These are phyloP conservation scores for Ernsta delagoae DNA, from an alignment of 2,888 invertebrate species.

Conservation along the genomic window DNA sequence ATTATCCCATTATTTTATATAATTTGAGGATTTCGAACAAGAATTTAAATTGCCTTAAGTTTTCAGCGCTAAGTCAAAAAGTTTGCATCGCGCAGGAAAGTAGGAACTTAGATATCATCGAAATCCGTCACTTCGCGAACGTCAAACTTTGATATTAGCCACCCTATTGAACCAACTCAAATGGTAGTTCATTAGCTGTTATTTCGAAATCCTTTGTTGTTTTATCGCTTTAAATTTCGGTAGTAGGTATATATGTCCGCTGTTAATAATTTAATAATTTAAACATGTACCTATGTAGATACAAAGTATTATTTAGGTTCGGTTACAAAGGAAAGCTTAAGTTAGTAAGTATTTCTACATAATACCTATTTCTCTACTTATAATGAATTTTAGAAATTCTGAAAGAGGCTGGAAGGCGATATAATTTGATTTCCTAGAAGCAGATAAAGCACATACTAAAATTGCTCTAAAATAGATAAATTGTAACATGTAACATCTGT, in stretches of 20 bases:
- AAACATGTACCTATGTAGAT: neutral
- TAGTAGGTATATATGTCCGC: conserved; percentile 7
- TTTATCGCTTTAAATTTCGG: conserved; percentile 24
- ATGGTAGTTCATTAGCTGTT: conserved; percentile 61
- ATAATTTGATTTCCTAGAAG: too few relatives aligned
- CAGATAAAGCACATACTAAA: too few relatives aligned
- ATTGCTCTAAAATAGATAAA: too few relatives aligned
- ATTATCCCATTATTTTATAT: neutral
- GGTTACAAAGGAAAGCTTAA: too few relatives aligned
- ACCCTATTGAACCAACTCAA: conserved; percentile 51
- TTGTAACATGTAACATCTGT: too few relatives aligned
- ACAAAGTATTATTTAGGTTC: too few relatives aligned
- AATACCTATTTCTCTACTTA: too few relatives aligned
- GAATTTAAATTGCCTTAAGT: conserved; percentile 29
- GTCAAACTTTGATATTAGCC: conserved; percentile 59
- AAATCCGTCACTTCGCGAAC: conserved; percentile 30
- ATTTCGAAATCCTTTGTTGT: conserved; percentile 49
- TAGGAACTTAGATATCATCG: conserved; percentile 22
- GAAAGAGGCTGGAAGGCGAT: too few relatives aligned
- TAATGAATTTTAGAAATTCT: too few relatives aligned
- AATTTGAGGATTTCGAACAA: conserved; percentile 2
- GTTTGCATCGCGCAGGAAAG: conserved; percentile 29
- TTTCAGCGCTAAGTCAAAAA: conserved; percentile 36
- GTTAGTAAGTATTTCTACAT: too few relatives aligned
- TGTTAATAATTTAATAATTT: conserved; percentile 14